Evolutionary conservation across 1,140 invertebrate species (phyloP).

Genomic region (Drosophila varians): DNA sequence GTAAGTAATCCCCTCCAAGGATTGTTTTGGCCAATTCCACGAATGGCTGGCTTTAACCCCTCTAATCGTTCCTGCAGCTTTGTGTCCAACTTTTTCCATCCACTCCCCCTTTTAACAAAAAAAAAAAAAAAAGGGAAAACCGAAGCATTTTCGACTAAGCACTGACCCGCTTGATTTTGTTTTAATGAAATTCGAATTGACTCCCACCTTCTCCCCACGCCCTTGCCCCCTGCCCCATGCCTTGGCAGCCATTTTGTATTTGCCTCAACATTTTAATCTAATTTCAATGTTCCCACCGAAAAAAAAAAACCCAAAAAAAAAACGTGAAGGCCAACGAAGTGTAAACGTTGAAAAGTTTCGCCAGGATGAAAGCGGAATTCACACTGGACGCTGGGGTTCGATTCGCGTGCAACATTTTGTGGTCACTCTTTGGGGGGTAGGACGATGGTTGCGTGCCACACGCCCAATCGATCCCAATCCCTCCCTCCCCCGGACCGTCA

Average conservation of each 20-base stretch:
- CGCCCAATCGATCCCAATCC: not conserved
- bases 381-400: not conserved
- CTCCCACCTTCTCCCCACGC: constrained; percentile 4
- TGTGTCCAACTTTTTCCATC: constrained; percentile 15
- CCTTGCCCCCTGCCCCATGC: not conserved
- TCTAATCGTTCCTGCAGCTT: constrained; percentile 27
- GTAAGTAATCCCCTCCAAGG: constrained; percentile 23
- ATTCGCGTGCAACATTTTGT: constrained; percentile 36
- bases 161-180: constrained; percentile 34
- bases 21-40: constrained; percentile 29
- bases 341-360: constrained; percentile 46
- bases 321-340: constrained; percentile 16
- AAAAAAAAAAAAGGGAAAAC: not conserved
- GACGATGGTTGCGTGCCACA: not conserved
- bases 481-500: not conserved
- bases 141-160: no score
- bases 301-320: not conserved
- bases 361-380: not conserved
- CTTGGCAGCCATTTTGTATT: constrained; percentile 57
- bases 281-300: constrained; percentile 55
- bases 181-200: constrained; percentile 52
- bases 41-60: constrained; percentile 35
- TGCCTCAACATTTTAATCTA: constrained; percentile 62
- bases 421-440: constrained; percentile 28
- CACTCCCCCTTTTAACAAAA: not conserved